phyloP scores from a whole-genome alignment of 2,797 vertebrate species.

The Onychomys torridus region DNA sequence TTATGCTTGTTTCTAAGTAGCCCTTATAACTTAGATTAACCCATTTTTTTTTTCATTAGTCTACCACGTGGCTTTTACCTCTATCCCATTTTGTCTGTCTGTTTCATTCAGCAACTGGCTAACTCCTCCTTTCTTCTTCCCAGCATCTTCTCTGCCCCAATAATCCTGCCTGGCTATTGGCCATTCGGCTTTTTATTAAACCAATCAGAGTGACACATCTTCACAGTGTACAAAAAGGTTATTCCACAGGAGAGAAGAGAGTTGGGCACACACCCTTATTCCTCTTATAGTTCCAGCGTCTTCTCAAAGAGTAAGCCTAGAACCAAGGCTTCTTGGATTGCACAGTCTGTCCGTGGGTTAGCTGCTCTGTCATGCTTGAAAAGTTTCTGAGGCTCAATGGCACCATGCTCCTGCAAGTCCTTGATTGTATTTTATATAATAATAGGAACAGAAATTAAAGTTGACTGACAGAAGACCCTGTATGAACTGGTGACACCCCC shows the following conservation, averaged over 20 bases:
- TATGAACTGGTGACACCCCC: neutral
- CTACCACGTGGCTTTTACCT: neutral
- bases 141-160: neutral
- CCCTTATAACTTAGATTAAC: neutral
- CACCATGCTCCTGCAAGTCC: neutral
- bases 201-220: neutral
- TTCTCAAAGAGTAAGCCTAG: neutral
- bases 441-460: neutral
- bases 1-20: neutral
- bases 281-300: no score
- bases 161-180: neutral
- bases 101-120: neutral
- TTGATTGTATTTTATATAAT: neutral
- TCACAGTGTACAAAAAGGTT: neutral
- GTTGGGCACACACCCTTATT: neutral
- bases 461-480: neutral
- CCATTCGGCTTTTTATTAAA: neutral
- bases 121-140: neutral
- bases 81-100: neutral
- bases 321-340: neutral
- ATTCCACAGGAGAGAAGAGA: neutral
- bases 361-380: neutral
- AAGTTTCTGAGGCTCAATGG: neutral
- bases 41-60: neutral
- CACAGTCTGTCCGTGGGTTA: neutral